phyloP scores from a whole-genome alignment of 2,888 invertebrate species.

The Macrosoma leucophasiata region DNA sequence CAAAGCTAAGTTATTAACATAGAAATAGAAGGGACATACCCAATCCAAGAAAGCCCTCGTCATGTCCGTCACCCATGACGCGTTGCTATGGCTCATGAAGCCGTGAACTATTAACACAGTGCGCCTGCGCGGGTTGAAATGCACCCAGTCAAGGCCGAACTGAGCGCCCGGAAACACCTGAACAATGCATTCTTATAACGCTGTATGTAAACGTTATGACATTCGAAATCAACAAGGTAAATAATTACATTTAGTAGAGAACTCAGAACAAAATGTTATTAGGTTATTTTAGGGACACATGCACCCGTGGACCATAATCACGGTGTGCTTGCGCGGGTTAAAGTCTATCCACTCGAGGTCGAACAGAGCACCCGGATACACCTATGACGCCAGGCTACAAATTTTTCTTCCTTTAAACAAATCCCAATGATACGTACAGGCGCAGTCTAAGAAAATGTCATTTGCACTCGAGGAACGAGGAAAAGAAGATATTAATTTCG shows the following conservation, averaged over 20 bases:
- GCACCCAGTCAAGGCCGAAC: constrained; percentile 75
- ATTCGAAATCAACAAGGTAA: too few species aligned
- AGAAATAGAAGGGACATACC: constrained; percentile 44
- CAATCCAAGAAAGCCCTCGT: constrained; percentile 72
- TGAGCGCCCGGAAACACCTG: constrained; percentile 60
- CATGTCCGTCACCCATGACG: constrained; percentile 77
- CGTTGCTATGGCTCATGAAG: constrained; percentile 76
- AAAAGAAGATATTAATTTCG: too few species aligned
- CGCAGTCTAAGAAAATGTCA: too few species aligned
- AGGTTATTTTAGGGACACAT: too few species aligned
- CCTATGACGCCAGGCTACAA: constrained; percentile 33
- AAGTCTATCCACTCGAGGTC: constrained; percentile 77
- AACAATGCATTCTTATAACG: constrained; percentile 8
- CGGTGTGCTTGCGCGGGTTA: constrained; percentile 64
- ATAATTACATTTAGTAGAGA: too few species aligned
- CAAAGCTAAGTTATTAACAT: not conserved
- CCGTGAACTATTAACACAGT: constrained; percentile 79
- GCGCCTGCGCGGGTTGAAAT: constrained; percentile 66
- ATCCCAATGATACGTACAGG: too few species aligned
- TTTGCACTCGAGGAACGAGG: too few species aligned
- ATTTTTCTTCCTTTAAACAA: too few species aligned
- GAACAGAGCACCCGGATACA: constrained; percentile 61
- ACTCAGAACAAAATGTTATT: too few species aligned
- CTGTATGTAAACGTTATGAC: too few species aligned
- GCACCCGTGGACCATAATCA: constrained; percentile 80